Percentiles rank a stretch among this genome's conserved stretches.
These are phyloP conservation scores for Phymanthus crucifer DNA, from an alignment of 92 coral and sea anemone species.

Conservation along the genomic window DNA sequence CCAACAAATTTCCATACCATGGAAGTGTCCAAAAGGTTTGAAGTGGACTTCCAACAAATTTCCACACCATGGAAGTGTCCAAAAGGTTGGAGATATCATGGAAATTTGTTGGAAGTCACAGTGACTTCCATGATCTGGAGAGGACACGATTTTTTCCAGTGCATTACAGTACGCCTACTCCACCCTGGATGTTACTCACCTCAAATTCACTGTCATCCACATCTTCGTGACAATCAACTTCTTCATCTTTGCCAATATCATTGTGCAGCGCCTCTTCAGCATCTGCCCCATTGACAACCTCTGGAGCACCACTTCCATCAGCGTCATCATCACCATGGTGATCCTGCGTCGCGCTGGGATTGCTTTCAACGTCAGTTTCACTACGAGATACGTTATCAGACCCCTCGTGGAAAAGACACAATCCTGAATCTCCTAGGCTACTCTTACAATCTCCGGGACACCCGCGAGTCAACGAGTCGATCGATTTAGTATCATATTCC, in stretches of 20 bases:
- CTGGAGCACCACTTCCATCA: neutral
- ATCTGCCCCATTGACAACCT: neutral
- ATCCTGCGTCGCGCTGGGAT: neutral
- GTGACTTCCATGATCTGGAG: no score
- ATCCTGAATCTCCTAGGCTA: constrained; percentile 8
- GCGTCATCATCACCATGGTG: neutral
- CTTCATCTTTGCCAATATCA: neutral
- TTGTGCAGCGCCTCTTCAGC: neutral
- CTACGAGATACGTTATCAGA: neutral
- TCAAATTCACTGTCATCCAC: neutral
- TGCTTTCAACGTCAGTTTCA: neutral
- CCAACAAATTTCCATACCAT: no score
- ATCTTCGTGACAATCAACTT: neutral
- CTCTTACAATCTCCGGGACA: constrained; percentile 15
- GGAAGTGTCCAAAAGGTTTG: no score
- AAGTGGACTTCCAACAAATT: no score
- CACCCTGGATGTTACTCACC: neutral
- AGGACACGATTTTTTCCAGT: no score
- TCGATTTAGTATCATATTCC: neutral
- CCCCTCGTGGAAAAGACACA: constrained; percentile 19
- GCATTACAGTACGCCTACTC: no score
- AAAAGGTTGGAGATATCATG: no score
- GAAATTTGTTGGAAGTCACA: no score
- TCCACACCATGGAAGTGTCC: no score
- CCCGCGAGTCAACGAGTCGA: neutral